Conservation (phyloP, 1,140 invertebrate genomes). For the Caerostris extrusa region DNA sequence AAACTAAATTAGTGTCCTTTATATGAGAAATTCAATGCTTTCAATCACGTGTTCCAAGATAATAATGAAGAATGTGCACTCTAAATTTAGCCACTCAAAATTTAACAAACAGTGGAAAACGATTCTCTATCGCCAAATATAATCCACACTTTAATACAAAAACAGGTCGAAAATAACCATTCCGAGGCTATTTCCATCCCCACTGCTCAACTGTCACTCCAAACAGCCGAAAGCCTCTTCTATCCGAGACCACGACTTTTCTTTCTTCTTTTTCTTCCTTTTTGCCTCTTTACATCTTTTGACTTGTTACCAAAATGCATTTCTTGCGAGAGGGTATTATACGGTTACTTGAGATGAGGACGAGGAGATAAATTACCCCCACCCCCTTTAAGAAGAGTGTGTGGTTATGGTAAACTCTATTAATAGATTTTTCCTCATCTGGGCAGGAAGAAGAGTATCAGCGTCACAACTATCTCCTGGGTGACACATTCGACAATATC, state of each 20-base stretch:
- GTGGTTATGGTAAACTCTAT: background rate
- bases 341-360: background rate
- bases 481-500: slow-evolving; percentile 23
- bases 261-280: too few relatives aligned
- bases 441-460: background rate
- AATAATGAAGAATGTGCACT: too few relatives aligned
- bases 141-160: background rate
- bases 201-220: background rate
- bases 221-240: background rate
- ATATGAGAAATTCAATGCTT: too few relatives aligned
- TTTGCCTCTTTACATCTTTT: too few relatives aligned
- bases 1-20: too few relatives aligned
- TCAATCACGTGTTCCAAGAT: too few relatives aligned
- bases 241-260: background rate
- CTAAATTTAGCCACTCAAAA: too few relatives aligned
- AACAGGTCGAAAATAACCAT: background rate
- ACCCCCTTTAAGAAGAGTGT: background rate
- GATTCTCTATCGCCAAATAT: background rate
- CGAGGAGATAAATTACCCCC: background rate
- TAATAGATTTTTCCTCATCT: slow-evolving; percentile 26
- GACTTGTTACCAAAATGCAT: background rate
- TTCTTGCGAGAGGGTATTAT: background rate
- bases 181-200: background rate
- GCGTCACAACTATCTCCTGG: slow-evolving; percentile 9
- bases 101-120: background rate